Percentiles rank a stretch among this genome's conserved stretches.
phyloP scores from a whole-genome alignment of 2,888 invertebrate species.

The Lepas anatifera region DNA sequence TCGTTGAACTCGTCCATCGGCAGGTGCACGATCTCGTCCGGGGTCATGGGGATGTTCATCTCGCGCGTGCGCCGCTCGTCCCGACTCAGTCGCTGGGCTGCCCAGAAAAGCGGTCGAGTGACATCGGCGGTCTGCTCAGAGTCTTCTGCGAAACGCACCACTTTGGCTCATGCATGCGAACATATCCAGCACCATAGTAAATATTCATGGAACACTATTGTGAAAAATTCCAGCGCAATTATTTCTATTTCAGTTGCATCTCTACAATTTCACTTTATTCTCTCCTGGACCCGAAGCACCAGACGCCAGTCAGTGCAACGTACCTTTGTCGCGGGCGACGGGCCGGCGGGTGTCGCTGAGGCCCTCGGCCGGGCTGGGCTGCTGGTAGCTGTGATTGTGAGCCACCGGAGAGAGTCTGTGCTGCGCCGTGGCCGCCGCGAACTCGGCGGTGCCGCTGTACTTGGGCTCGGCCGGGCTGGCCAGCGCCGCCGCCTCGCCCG shows the following conservation, averaged over 20 bases:
- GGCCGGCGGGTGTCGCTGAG: constrained; percentile 47
- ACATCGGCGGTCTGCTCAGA: too few relatives aligned
- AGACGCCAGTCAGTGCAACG: too few relatives aligned
- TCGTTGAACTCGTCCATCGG: constrained; percentile 98
- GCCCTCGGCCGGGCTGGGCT: constrained; percentile 51
- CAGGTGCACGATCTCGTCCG: constrained; percentile 81
- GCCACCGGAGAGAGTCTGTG: constrained; percentile 38
- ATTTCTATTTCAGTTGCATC: too few relatives aligned
- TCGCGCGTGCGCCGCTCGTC: constrained; percentile 82
- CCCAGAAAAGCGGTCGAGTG: too few relatives aligned
- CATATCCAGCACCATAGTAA: too few relatives aligned
- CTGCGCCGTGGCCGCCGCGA: constrained; percentile 28
- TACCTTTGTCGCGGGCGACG: constrained; percentile 53
- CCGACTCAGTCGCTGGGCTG: constrained; percentile 31
- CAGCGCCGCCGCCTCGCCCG: constrained; percentile 40
- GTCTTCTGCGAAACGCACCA: too few relatives aligned
- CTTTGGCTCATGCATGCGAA: too few relatives aligned
- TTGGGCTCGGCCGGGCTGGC: constrained; percentile 48
- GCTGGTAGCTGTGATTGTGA: constrained; percentile 79
- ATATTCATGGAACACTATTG: too few relatives aligned
- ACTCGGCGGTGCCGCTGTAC: constrained; percentile 56
- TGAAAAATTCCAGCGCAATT: too few relatives aligned
- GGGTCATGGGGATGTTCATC: constrained; percentile 62
- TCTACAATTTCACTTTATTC: too few relatives aligned
- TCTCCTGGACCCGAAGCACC: too few relatives aligned